phyloP scores from a whole-genome alignment of 2,888 invertebrate species.

The Xestobium rufovillosum region DNA sequence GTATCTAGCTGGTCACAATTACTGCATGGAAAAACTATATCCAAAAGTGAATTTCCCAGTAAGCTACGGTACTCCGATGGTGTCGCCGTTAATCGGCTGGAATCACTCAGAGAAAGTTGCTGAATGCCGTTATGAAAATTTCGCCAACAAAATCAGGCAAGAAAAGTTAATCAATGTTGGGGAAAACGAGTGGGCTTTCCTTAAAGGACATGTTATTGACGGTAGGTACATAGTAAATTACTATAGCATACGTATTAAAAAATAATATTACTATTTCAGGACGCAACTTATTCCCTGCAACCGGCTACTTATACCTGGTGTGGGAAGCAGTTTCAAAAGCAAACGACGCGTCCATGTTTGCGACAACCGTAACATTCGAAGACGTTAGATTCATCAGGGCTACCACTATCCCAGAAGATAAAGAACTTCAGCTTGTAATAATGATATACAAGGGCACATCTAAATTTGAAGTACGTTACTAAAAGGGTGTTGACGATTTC shows the following conservation, averaged over 20 bases:
- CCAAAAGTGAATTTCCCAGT: background rate
- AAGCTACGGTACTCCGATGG: constrained; percentile 1
- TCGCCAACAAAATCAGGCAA: too few species aligned
- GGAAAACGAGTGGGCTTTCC: background rate
- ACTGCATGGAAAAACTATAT: background rate
- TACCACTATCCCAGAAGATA: background rate
- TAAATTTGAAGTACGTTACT: constrained; percentile 34
- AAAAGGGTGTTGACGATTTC: too few species aligned
- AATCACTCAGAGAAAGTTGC: background rate
- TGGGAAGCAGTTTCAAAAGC: constrained; percentile 50
- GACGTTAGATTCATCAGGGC: constrained; percentile 53
- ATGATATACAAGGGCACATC: constrained; percentile 29
- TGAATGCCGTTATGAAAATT: too few species aligned
- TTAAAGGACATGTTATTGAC: background rate
- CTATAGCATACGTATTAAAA: too few species aligned
- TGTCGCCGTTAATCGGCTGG: background rate
- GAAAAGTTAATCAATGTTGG: background rate
- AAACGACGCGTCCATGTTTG: constrained; percentile 33
- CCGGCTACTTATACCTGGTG: constrained; percentile 45
- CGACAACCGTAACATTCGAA: constrained; percentile 51
- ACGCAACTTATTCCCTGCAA: constrained; percentile 50
- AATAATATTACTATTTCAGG: too few species aligned
- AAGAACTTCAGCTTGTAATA: constrained; percentile 23
- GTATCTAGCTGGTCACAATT: background rate
- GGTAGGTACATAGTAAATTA: too few species aligned